Evolutionary conservation across 2,888 invertebrate genomes (phyloP).

Genomic region (Lepidocyrtoides sp.): DNA sequence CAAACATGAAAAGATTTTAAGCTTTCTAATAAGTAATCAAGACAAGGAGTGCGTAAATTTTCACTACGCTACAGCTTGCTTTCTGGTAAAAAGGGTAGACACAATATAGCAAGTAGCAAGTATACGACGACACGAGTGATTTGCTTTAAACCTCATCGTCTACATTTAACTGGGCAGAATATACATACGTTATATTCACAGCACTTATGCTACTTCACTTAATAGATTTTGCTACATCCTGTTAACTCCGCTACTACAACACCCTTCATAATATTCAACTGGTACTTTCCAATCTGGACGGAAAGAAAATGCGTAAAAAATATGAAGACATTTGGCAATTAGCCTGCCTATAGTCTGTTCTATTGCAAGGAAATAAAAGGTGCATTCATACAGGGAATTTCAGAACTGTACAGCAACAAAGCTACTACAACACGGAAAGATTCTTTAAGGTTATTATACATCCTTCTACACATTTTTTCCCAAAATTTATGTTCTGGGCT

Average conservation of each 20-base stretch:
- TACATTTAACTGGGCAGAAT: conserved; percentile 3
- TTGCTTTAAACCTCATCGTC: conserved; percentile 35
- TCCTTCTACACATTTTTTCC: conserved; percentile 1
- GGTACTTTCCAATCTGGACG: not conserved
- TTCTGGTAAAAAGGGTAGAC: too few relatives aligned
- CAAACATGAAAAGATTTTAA: conserved; percentile 28
- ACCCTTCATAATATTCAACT: not conserved
- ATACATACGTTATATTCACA: not conserved
- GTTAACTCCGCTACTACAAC: not conserved
- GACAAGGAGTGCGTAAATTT: conserved; percentile 33
- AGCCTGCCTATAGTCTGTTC: not conserved
- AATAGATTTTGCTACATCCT: not conserved
- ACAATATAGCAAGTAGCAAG: not conserved
- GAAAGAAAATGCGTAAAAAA: not conserved
- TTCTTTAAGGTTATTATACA: not conserved
- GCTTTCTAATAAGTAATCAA: conserved; percentile 43
- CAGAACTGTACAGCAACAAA: too few relatives aligned
- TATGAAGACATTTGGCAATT: conserved; percentile 21
- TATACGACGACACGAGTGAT: conserved; percentile 3
- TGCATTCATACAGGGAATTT: too few relatives aligned
- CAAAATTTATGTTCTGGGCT: conserved; percentile 26
- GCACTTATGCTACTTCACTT: not conserved
- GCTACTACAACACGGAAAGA: not conserved
- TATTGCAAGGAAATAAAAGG: not conserved
- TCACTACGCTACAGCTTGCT: not conserved